Percentiles rank a stretch among this genome's conserved stretches.
phyloP scores from a whole-genome alignment of 1,140 invertebrate species.

The Sarcophaga bullata region DNA sequence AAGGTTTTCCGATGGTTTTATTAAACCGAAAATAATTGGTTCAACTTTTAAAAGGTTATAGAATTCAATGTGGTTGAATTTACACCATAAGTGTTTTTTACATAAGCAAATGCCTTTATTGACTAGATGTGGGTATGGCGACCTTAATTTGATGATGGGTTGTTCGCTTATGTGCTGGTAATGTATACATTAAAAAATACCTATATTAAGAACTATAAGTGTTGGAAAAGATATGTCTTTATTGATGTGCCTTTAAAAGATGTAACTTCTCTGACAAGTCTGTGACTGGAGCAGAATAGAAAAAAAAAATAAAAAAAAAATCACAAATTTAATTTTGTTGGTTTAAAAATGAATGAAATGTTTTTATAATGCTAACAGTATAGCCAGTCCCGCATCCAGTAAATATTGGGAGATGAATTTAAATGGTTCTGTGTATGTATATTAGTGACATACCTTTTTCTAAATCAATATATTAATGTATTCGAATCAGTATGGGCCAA shows the following conservation, averaged over 20 bases:
- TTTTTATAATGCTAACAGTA: too few species aligned
- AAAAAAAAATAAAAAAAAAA: too few species aligned
- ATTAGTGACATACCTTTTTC: too few species aligned
- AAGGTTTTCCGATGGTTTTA: neutral
- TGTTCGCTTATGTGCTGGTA: conserved; percentile 29
- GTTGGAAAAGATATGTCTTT: neutral
- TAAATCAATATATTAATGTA: too few species aligned
- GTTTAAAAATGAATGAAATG: too few species aligned
- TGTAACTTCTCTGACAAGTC: neutral
- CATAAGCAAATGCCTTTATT: neutral
- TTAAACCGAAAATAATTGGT: neutral
- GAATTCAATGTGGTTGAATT: neutral
- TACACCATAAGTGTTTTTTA: too few species aligned
- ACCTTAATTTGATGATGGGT: neutral
- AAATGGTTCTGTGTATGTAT: too few species aligned
- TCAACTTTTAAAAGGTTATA: conserved; percentile 21
- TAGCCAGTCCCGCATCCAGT: too few species aligned
- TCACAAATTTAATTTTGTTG: too few species aligned
- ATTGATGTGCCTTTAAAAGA: neutral
- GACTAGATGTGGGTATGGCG: neutral
- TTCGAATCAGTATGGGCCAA: too few species aligned
- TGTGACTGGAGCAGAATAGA: too few species aligned
- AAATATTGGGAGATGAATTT: too few species aligned
- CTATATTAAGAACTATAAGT: neutral
- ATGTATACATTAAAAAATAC: conserved; percentile 19